Conservation (phyloP, 2,888 invertebrate species). For the Gortyna flavago region DNA sequence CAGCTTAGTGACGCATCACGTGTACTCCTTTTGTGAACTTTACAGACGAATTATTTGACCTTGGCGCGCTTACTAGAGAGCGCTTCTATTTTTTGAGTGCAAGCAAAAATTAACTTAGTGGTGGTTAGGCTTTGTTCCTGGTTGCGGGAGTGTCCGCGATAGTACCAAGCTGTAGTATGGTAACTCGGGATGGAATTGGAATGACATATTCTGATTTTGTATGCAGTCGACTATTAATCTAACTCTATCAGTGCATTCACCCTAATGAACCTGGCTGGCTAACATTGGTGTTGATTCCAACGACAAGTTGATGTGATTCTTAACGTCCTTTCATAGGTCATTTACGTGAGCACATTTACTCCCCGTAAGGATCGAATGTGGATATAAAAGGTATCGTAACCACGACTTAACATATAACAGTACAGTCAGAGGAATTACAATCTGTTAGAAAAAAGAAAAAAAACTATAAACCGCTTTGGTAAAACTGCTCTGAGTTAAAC, state of each 20-base stretch:
- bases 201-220: too few species aligned
- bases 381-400: not conserved
- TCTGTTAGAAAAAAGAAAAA: not conserved
- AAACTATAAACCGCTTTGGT: not conserved
- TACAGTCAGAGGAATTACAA: not conserved
- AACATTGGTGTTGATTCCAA: not conserved
- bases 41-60: too few species aligned
- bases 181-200: not conserved
- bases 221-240: not conserved
- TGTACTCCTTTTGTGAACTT: too few species aligned
- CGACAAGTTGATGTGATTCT: not conserved
- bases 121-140: too few species aligned
- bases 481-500: not conserved
- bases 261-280: not conserved
- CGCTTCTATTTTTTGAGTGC: too few species aligned
- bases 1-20: too few species aligned
- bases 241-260: not conserved
- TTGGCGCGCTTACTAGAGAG: too few species aligned
- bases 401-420: not conserved
- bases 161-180: not conserved
- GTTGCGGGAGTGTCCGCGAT: too few species aligned
- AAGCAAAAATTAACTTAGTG: too few species aligned
- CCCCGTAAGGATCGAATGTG: not conserved
- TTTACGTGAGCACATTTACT: not conserved
- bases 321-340: not conserved